These are phyloP conservation scores for Aphelocoma coerulescens DNA, from an alignment of 2,113 vertebrate species.

Conservation along the genomic window DNA sequence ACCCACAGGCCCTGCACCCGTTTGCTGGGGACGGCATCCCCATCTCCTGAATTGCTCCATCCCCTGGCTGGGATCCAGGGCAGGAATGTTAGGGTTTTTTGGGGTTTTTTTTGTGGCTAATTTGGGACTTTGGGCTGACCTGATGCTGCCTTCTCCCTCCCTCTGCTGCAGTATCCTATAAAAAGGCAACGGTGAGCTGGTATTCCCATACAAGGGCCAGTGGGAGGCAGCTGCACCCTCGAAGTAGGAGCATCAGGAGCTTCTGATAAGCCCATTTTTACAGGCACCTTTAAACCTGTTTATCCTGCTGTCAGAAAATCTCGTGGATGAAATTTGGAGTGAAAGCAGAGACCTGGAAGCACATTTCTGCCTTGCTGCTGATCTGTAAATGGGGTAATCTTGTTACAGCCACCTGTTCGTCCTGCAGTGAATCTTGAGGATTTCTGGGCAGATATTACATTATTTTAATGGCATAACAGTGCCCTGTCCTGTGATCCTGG, in stretches of 20 bases:
- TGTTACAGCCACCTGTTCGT: neutral
- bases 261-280: neutral
- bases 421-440: neutral
- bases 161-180: neutral
- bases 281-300: neutral
- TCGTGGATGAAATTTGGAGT: neutral
- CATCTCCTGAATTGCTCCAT: neutral
- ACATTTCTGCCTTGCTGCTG: neutral
- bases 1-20: fast-evolving
- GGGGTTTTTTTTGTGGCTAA: neutral
- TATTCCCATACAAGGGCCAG: neutral
- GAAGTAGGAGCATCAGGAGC: neutral
- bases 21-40: neutral
- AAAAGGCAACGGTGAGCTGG: neutral
- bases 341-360: neutral
- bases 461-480: neutral
- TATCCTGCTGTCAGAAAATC: neutral
- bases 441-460: neutral
- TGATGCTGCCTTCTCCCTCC: neutral
- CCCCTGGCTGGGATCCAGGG: neutral
- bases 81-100: neutral
- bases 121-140: neutral
- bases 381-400: neutral
- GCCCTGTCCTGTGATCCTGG: neutral
- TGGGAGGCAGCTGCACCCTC: neutral